phyloP scores from a whole-genome alignment of 2,113 vertebrate species.

The Mus musculus region GRCm39 chr1:29021001-29021500 shows the following conservation, averaged over 20 bases:
- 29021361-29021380: neutral
- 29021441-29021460: neutral
- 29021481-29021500: neutral
- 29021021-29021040: too few species aligned
- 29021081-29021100: too few species aligned
- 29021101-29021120: too few species aligned
- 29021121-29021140: neutral
- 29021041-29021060: too few species aligned
- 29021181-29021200: neutral
- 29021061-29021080: neutral
- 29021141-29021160: neutral
- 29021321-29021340: neutral
- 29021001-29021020: neutral
- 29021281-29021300: neutral
- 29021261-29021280: too few species aligned
- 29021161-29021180: neutral
- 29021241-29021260: neutral
- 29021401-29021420: rapidly evolving
- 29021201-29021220: neutral
- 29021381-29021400: neutral
- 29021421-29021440: neutral
- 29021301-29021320: neutral
- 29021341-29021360: neutral
- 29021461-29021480: neutral
- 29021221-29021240: neutral